Evolutionary conservation across 1,140 invertebrate species (phyloP), one percentile per base, ranked within the genome.

Genomic region (Melanaphis sacchari): DNA sequence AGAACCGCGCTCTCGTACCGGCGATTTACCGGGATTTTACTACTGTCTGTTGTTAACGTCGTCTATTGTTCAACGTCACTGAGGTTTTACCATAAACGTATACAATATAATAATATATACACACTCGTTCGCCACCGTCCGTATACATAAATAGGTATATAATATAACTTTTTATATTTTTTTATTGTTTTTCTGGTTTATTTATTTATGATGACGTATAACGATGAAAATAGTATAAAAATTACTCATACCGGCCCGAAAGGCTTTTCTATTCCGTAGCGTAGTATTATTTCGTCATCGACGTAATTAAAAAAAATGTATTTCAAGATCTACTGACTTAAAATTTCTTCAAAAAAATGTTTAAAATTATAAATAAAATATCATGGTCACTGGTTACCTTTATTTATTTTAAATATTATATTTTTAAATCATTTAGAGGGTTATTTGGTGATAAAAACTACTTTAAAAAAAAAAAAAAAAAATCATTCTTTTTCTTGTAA

Each of bases 21-120:
- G 82, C 38, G 82, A 85, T 85, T 85, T 85, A 85, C 59, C 59
- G 40, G 40, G 22, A 85, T 41, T 85, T 85, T 85, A 26, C 40
- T 40, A 41, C 40, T 41, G 40, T 26, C 82, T 26, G 24, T 9
- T 26, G 38, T 85, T 26, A 85, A 85, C 81, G 38, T 8, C 26
- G 24, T 85, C 38, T 40, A 82, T 82, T 85, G 40, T 85, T 85
- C 82, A 40, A 40, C 81, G 81, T 18, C n/a, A 2, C 36, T 22
- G 38, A 24, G 38, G 76, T 81, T 84, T 40, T 84, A 40, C 81
- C 22, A 38, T 66, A 66, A 66, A 66, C 59, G 59, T 66, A 66
- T 66, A 66, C 59, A 31, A 15, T 66, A 15, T 66, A 66, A n/a
- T 66, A 66, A 66, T 66, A 66, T n/a, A 31, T 59, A 59, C 26